A percentile compares a stretch with the other conserved stretches of the same genome.
Evolutionary conservation across 2,113 vertebrate species (phyloP).

Genomic region (Tragulus kanchil): DNA sequence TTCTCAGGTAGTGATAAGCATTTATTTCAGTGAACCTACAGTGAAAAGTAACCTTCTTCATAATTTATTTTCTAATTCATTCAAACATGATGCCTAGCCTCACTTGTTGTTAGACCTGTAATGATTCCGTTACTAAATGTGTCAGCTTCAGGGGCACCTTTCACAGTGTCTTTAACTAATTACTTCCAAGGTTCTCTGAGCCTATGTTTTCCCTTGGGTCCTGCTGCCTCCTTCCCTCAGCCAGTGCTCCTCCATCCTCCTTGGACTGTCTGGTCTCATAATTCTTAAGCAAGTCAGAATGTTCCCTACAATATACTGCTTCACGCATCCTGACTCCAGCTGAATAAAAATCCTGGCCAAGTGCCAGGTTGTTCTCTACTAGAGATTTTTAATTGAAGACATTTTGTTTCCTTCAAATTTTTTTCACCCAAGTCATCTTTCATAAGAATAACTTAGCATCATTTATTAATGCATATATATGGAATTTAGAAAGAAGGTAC

Average conservation of each 20-base stretch:
- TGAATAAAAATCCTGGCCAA: not conserved
- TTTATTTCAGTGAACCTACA: not conserved
- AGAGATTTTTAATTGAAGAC: not conserved
- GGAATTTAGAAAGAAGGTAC: not conserved
- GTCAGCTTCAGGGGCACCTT: not conserved
- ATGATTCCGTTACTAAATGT: not conserved
- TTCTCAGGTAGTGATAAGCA: not conserved
- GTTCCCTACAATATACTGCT: constrained; percentile 2
- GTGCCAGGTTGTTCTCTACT: not conserved
- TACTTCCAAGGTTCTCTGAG: not conserved
- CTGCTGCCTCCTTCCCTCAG: not conserved
- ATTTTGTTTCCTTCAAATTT: not conserved
- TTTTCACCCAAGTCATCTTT: not conserved
- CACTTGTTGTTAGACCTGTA: not conserved
- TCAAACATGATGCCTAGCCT: not conserved
- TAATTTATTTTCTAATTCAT: not conserved
- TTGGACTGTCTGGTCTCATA: constrained; percentile 8
- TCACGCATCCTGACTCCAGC: not conserved
- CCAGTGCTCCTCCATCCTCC: not conserved
- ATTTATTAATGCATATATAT: not conserved
- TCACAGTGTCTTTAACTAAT: constrained; percentile 17
- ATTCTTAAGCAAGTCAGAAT: constrained; percentile 46
- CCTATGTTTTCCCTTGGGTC: not conserved
- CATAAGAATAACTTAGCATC: not conserved
- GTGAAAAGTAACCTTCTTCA: not conserved